Conservation (phyloP, 2,113 vertebrate species). For the Bagarius yarrelli region DNA sequence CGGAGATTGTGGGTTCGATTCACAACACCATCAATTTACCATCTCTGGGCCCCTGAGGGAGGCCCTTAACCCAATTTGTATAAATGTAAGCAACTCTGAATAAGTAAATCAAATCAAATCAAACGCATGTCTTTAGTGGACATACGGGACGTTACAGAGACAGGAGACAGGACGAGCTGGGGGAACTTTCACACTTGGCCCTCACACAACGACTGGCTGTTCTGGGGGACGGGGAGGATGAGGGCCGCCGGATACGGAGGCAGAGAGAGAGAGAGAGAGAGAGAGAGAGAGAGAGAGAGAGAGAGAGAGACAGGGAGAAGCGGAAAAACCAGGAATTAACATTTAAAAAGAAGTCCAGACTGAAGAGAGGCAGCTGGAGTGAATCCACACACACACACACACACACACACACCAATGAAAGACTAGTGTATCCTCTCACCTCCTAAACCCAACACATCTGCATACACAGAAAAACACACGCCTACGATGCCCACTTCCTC, state of each 20-base stretch:
- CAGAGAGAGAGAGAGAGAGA: conserved; percentile 32
- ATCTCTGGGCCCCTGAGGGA: too few relatives aligned
- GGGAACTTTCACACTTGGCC: conserved; percentile 49
- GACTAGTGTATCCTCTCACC: conserved; percentile 47
- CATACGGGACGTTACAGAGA: too few relatives aligned
- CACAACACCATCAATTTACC: too few relatives aligned
- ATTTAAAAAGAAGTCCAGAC: conserved; percentile 57
- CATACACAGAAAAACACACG: conserved; percentile 45
- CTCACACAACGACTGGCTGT: conserved; percentile 56
- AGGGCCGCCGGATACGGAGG: conserved; percentile 21
- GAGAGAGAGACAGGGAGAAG: conserved; percentile 39
- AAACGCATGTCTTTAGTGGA: too few relatives aligned
- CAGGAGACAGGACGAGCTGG: not conserved
- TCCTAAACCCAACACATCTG: conserved; percentile 49
- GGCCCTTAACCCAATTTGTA: too few relatives aligned
- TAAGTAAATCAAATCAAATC: too few relatives aligned
- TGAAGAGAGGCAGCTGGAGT: conserved; percentile 42
- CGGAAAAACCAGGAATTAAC: conserved; percentile 58
- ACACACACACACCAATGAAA: conserved; percentile 51
- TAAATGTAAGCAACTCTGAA: too few relatives aligned
- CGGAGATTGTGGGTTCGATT: too few relatives aligned
- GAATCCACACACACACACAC: conserved; percentile 8
- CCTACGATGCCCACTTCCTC: conserved; percentile 6
- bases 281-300: not conserved
- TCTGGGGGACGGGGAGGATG: conserved; percentile 9